These are phyloP conservation scores for Polymixis flavicincta DNA, from an alignment of 2,888 invertebrate genomes.

Conservation along the genomic window DNA sequence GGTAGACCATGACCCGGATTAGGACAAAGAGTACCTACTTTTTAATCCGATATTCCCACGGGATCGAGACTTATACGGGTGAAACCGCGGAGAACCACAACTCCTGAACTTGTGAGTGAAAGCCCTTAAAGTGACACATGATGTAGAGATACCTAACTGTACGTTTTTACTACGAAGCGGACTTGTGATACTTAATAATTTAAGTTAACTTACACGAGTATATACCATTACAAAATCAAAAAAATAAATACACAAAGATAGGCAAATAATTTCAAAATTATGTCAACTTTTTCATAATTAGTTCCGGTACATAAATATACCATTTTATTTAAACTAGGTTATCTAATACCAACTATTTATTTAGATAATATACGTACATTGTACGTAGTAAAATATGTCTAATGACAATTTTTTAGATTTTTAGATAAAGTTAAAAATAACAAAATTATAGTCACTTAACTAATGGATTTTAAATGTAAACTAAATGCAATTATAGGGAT, in stretches of 20 bases:
- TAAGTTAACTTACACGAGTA: not conserved
- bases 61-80: no score
- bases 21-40: no score
- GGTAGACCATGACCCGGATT: no score
- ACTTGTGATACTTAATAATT: not conserved
- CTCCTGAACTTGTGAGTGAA: not conserved
- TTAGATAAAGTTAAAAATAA: not conserved
- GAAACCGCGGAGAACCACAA: no score
- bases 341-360: constrained; percentile 24
- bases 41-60: no score
- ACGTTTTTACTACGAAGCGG: not conserved
- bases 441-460: not conserved
- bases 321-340: constrained; percentile 22
- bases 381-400: not conserved
- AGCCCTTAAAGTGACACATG: not conserved
- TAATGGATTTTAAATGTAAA: constrained; percentile 23
- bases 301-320: constrained; percentile 48
- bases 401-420: not conserved
- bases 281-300: not conserved
- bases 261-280: not conserved
- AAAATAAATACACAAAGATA: not conserved
- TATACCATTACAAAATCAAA: not conserved
- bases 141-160: not conserved
- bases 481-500: not conserved
- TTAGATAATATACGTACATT: not conserved